These are phyloP conservation scores for Apodemia zela DNA, from an alignment of 2,888 invertebrate genomes.

Conservation along the genomic window DNA sequence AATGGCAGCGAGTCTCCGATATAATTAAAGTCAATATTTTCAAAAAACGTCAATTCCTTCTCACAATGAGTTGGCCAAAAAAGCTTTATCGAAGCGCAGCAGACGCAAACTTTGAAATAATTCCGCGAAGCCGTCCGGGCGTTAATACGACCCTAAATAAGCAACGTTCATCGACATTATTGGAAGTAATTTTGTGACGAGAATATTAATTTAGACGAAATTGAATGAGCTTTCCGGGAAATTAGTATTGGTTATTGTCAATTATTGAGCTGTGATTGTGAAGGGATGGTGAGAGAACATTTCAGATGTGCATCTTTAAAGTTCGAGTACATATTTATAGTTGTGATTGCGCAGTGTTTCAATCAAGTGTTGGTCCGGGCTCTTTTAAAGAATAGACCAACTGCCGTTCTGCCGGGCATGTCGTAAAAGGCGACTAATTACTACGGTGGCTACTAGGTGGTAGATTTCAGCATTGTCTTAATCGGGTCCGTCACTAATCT, in stretches of 20 bases:
- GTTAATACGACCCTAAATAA: conserved; percentile 26
- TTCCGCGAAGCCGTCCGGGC: conserved; percentile 20
- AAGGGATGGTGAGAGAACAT: not conserved
- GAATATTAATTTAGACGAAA: conserved; percentile 27
- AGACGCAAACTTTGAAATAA: conserved; percentile 32
- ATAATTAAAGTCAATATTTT: conserved; percentile 14
- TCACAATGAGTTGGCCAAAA: conserved; percentile 19
- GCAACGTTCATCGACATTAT: conserved; percentile 24
- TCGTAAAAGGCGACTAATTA: too few species aligned
- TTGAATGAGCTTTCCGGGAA: conserved; percentile 22
- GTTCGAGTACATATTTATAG: too few species aligned
- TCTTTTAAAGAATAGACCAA: too few species aligned
- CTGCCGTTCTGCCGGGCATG: too few species aligned
- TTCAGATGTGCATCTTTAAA: too few species aligned
- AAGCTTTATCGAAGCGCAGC: conserved; percentile 35
- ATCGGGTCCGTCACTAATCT: too few species aligned
- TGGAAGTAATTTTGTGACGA: conserved; percentile 29
- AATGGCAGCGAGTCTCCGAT: not conserved
- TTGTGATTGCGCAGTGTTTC: too few species aligned
- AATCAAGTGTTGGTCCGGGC: too few species aligned
- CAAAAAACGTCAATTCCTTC: conserved; percentile 1
- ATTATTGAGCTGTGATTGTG: not conserved
- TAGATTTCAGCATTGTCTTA: too few species aligned
- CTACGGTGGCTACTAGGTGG: too few species aligned
- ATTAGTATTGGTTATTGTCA: conserved; percentile 12